Evolutionary conservation across 1,140 invertebrate genomes (phyloP), one percentile per base, ranked within the genome.

Genomic region (Acromyrmex charruanus): DNA sequence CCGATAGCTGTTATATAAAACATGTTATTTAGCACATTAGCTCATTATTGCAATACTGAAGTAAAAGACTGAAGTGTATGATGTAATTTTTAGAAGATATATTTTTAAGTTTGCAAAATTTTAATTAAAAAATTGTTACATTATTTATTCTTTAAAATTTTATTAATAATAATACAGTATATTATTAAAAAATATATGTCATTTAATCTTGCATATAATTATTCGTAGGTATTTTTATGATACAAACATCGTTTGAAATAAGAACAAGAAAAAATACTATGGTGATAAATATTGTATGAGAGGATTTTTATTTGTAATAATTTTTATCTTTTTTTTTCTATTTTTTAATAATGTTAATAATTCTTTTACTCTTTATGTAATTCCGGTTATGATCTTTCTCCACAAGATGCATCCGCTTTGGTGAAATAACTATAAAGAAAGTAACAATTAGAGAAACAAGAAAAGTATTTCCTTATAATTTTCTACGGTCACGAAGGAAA

Each of bases 51-150:
- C 18, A 39, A 80, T 35, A 18, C 16, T 12, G 4, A 44, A 18
- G 6, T 55, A 39, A 81, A 55, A 66, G 18, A 44, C 6, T 25
- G 25, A 25, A 25, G 25, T 53, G 4, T 53, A 39, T 21, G 18
- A 53, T 21, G 18, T 53, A 66, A 79, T 65, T 51, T 79, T 79
- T n/a, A 69, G 16, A 65, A 18, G 61, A 16, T 66, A 51, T 66
- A 53, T 80, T 53, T 25, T 31, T 21, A 49, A 75, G 28, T 35
- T 75, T 44, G 14, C 51, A 31, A 75, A 75, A 55, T 25, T 71
- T 28, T 53, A 28, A 71, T 53, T 51, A 51, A 72, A 28, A 53
- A 28, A 53, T 72, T 72, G 28, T 53, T 53, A 2, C 3, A 31
- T 72, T 28, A 53, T n/a, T 66, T 10, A 10, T 44, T 28, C 21